Evolutionary conservation across 2,797 vertebrate species (phyloP), one percentile per base, ranked within the genome.

Genomic region (Etheostoma nigrum): DNA sequence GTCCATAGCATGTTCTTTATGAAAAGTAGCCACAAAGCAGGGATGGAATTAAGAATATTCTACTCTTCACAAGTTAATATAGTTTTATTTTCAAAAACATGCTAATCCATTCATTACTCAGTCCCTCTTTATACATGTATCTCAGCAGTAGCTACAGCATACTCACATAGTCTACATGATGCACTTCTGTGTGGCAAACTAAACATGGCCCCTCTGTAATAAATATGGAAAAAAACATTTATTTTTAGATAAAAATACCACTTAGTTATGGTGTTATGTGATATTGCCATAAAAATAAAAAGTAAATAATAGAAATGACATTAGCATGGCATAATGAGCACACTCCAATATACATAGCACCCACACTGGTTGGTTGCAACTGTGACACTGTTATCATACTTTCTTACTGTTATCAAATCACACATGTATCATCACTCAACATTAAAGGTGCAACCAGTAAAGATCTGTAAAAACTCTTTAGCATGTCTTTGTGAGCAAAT

Each of bases 31-130:
- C 19, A 69, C 2, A 68, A 63, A 51, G n/a, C n/a, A 77, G 0
- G 4, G 36, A 44, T 4, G 21, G 10, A 51, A 58, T 64, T 68
- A 91, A 84, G 21, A 92, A 85, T 47, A 60, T 80, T 74, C 58
- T 58, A 7, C 55, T 84, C 62, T 74, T 82, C 80, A 89, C 82
- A 82, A 86, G 82, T 93, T 90, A 90, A 92, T 93, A 91, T 83
- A 79, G 77, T 87, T 94, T 93, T 93, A 94, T 91, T 92, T 86
- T 92, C 81, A 93, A 95, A 93, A 93, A 91, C 94, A 95, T 95
- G 94, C 95, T 94, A 81, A 91, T 93, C 88, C 90, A 93, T 93
- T 73, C 76, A 77, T 88, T 57, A 33, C 59, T 92, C 81, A 74
- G 67, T 68, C 63, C 42, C 15, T 73, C 65, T 85, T 87, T 89